phyloP scores from a whole-genome alignment of 2,797 vertebrate genomes.

The Smutsia gigantea region DNA sequence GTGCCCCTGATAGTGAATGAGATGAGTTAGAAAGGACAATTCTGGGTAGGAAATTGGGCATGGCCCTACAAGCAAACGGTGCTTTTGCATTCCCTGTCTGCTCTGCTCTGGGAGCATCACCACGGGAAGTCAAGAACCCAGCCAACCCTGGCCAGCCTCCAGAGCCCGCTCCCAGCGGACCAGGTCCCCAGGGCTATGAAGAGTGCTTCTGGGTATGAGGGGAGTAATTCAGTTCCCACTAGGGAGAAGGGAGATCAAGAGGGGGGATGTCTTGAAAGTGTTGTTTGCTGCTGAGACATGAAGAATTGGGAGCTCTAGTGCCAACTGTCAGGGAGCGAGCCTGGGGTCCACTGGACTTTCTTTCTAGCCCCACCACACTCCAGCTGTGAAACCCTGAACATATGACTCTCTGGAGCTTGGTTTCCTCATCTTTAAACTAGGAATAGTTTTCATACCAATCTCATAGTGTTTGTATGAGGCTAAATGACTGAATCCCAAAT shows the following conservation, averaged over 20 bases:
- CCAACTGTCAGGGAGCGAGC: background rate
- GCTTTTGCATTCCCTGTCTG: background rate
- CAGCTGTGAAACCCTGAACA: conserved; percentile 43
- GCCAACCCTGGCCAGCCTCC: fast-evolving
- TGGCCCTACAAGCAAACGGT: too few relatives aligned
- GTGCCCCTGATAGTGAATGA: background rate
- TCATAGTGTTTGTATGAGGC: background rate
- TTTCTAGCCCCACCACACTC: background rate
- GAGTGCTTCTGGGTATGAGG: background rate
- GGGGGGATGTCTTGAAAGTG: background rate
- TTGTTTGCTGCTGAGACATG: background rate
- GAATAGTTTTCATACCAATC: conserved; percentile 27
- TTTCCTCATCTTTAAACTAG: conserved; percentile 74
- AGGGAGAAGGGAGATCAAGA: background rate
- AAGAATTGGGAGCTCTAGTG: background rate
- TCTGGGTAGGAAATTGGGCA: background rate
- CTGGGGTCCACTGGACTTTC: background rate
- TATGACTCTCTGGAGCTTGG: conserved; percentile 64
- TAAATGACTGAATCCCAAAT: background rate
- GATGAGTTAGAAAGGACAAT: background rate
- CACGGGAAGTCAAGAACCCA: fast-evolving
- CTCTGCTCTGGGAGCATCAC: background rate
- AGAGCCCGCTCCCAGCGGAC: fast-evolving
- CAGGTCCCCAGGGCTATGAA: background rate
- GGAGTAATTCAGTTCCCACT: background rate